Evolutionary conservation across 2,113 vertebrate species (phyloP).

Genomic region (Corynorhinus townsendii): DNA sequence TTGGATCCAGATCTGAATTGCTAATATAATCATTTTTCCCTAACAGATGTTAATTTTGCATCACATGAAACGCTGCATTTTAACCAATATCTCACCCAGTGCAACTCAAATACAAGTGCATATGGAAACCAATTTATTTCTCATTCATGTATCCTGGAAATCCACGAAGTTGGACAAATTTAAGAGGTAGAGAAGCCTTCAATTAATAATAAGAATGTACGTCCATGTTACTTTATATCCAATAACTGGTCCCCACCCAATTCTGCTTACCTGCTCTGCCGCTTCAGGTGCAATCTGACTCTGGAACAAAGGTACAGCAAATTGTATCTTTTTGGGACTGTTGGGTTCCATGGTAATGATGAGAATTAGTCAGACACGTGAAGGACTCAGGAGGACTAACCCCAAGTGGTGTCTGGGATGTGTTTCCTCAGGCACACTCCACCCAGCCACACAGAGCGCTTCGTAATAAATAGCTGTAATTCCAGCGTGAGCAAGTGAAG

Average conservation of each 20-base stretch:
- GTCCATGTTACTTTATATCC: background rate
- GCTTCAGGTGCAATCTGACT: slow-evolving; percentile 94
- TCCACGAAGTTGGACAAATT: background rate
- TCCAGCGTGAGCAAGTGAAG: slow-evolving; percentile 74
- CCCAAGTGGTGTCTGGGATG: slow-evolving; percentile 47
- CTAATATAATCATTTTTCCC: background rate
- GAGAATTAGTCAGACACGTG: slow-evolving; percentile 55
- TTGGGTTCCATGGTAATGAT: slow-evolving; percentile 90
- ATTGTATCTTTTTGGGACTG: slow-evolving; percentile 98
- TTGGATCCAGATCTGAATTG: background rate
- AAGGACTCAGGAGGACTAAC: slow-evolving; percentile 52
- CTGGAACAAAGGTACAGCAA: slow-evolving; percentile 92
- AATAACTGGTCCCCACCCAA: background rate
- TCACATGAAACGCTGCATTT: background rate
- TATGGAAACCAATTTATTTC: slow-evolving; percentile 4
- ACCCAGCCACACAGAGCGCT: slow-evolving; percentile 71
- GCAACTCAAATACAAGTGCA: background rate
- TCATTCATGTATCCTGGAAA: background rate
- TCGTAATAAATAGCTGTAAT: slow-evolving; percentile 76
- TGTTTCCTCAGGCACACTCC: slow-evolving; percentile 66
- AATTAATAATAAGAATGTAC: background rate
- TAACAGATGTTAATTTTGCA: background rate
- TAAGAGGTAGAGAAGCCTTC: background rate
- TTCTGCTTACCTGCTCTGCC: slow-evolving; percentile 90
- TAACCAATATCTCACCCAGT: background rate